Conservation (phyloP, 2,888 invertebrate genomes). For the Apodemia hepburni region DNA sequence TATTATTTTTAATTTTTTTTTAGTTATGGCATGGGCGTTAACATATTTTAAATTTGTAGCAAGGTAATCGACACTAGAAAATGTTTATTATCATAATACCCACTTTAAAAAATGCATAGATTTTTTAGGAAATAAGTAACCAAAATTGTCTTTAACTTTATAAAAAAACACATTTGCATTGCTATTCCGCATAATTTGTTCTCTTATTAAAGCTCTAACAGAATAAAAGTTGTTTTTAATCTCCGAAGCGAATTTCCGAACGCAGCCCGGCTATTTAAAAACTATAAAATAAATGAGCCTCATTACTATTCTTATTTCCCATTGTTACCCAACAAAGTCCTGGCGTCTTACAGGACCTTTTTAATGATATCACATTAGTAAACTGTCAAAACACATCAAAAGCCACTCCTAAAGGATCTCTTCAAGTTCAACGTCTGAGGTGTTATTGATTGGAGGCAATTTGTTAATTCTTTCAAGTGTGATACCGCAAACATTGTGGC, state of each 20-base stretch:
- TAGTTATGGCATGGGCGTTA: too few species aligned
- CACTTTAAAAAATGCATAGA: too few species aligned
- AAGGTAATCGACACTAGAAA: too few species aligned
- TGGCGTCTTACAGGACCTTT: constrained; percentile 55
- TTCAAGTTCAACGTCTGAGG: constrained; percentile 49
- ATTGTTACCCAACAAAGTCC: constrained; percentile 55
- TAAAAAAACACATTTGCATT: neutral
- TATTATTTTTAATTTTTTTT: too few species aligned
- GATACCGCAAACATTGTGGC: constrained; percentile 51
- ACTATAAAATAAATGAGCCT: constrained; percentile 71
- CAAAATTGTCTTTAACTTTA: too few species aligned
- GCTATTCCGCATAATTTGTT: neutral
- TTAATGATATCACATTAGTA: constrained; percentile 74
- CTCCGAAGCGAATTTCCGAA: constrained; percentile 56
- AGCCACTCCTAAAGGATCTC: constrained; percentile 52
- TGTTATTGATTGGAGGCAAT: constrained; percentile 67
- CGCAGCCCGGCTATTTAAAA: constrained; percentile 67
- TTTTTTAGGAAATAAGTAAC: too few species aligned
- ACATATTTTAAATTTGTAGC: too few species aligned
- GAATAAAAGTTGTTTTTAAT: constrained; percentile 48
- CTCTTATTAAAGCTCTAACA: constrained; percentile 1
- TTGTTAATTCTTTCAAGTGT: constrained; percentile 66
- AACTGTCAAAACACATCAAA: constrained; percentile 78
- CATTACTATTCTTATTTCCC: constrained; percentile 62
- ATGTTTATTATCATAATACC: too few species aligned